phyloP scores from a whole-genome alignment of 2,113 vertebrate genomes.

The Semnornis frantzii region DNA sequence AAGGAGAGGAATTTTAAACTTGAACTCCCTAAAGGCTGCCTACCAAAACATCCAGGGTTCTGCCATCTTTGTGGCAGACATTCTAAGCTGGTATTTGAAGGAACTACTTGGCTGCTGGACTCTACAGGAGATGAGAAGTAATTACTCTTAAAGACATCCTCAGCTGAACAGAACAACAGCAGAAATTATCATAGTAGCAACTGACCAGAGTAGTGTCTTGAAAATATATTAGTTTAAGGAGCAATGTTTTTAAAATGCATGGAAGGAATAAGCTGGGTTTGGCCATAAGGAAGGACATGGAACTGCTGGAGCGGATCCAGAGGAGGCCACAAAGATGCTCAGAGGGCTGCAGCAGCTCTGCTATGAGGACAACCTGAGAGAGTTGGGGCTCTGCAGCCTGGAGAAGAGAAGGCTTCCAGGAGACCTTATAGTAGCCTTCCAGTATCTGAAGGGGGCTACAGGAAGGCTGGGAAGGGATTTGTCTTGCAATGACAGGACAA shows the following conservation, averaged over 20 bases:
- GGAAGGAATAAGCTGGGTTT: neutral
- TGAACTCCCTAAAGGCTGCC: neutral
- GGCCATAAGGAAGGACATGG: too few relatives aligned
- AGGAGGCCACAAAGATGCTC: too few relatives aligned
- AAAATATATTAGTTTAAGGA: neutral
- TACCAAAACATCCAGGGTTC: neutral
- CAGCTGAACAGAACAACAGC: neutral
- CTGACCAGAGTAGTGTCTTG: neutral
- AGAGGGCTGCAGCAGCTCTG: too few relatives aligned
- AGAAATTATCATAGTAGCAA: neutral
- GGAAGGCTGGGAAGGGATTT: too few relatives aligned
- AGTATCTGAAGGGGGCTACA: too few relatives aligned
- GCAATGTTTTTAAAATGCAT: neutral
- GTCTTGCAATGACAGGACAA: too few relatives aligned
- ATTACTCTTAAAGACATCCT: neutral
- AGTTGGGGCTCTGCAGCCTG: too few relatives aligned
- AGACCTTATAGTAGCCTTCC: too few relatives aligned
- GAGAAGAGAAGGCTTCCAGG: too few relatives aligned
- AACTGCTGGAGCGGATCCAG: too few relatives aligned
- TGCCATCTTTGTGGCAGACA: neutral
- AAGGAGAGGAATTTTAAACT: neutral
- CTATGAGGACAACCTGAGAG: too few relatives aligned
- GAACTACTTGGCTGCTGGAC: neutral
- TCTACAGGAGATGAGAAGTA: neutral
- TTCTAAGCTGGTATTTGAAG: neutral